phyloP scores from a whole-genome alignment of 1,140 invertebrate genomes.

The Brachionus sp. region DNA sequence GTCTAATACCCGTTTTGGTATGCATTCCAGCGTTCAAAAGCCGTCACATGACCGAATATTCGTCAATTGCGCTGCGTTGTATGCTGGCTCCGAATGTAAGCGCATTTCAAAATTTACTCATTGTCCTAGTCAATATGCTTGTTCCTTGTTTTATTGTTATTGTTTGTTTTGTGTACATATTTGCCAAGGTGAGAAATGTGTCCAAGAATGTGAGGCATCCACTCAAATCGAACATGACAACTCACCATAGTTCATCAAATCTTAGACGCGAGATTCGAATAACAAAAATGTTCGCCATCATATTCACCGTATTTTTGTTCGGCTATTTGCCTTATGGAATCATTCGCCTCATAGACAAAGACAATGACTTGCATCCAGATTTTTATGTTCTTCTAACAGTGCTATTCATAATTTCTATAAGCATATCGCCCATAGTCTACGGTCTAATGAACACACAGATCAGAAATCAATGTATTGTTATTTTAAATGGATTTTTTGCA shows the following conservation, averaged over 20 bases:
- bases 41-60: slow-evolving; percentile 55
- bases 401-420: slow-evolving; percentile 56
- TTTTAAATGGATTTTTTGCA: slow-evolving; percentile 24
- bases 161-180: slow-evolving; percentile 57
- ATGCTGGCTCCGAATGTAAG: slow-evolving; percentile 53
- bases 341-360: slow-evolving; percentile 53
- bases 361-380: slow-evolving; percentile 52
- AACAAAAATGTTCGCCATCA: slow-evolving; percentile 60
- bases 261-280: slow-evolving; percentile 56
- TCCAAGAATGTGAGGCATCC: slow-evolving; percentile 47
- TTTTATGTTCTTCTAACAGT: slow-evolving; percentile 58
- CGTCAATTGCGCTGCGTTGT: slow-evolving; percentile 55
- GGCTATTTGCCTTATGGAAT: slow-evolving; percentile 58
- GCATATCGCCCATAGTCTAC: slow-evolving; percentile 57
- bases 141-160: slow-evolving; percentile 56
- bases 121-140: slow-evolving; percentile 55
- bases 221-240: neutral
- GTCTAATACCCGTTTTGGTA: slow-evolving; percentile 55
- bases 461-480: slow-evolving; percentile 51
- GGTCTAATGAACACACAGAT: slow-evolving; percentile 57
- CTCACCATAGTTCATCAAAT: neutral
- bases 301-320: slow-evolving; percentile 57
- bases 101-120: slow-evolving; percentile 53
- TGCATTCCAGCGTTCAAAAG: slow-evolving; percentile 53
- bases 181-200: slow-evolving; percentile 53